Evolutionary conservation across 2,888 invertebrate species (phyloP), one percentile per base, ranked within the genome.

Genomic region (Sympetrum striolatum): DNA sequence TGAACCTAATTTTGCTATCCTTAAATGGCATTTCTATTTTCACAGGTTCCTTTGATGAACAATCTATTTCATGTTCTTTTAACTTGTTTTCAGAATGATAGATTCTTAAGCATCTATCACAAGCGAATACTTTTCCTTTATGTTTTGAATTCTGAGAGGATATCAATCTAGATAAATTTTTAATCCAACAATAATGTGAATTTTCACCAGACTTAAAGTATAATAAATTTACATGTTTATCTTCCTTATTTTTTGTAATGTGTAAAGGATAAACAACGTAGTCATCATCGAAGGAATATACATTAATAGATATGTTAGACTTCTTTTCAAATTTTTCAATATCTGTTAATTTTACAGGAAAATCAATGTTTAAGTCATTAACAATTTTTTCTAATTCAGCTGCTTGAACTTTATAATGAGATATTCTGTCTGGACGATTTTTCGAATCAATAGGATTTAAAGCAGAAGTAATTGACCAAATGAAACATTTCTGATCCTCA

Each of bases 91-190:
- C 37, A 35, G 31, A 10, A 31, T 35, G 2, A 35, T 35, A 80
- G 12, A 35, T 31, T 31, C 35, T 80, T 18, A 80, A 37, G 35
- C 90, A 91, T 44, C 91, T 90, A 39, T 39, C 39, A 39, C 39
- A 39, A 39, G 39, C 39, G 39, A 39, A 39, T 39, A 39, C 2
- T 31, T 91, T 90, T 90, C 91, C 91, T 48, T 91, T 79, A 86
- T 90, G 90, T 90, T 90, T 81, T 15, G 90, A 80, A 35, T 91
- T 22, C 91, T 91, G 92, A 18, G 25, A n/a, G n/a, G 25, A 22
- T 12, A 91, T 18, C 3, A 92, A 81, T 81, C 91, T 37, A 6
- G 91, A 14, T 18, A n/a, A n/a, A n/a, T n/a, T n/a, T n/a, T n/a
- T n/a, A n/a, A n/a, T n/a, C n/a, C n/a, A n/a, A n/a, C n/a, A n/a